These are phyloP conservation scores for Scortum barcoo DNA, from an alignment of 2,113 vertebrate genomes.

Conservation along the genomic window DNA sequence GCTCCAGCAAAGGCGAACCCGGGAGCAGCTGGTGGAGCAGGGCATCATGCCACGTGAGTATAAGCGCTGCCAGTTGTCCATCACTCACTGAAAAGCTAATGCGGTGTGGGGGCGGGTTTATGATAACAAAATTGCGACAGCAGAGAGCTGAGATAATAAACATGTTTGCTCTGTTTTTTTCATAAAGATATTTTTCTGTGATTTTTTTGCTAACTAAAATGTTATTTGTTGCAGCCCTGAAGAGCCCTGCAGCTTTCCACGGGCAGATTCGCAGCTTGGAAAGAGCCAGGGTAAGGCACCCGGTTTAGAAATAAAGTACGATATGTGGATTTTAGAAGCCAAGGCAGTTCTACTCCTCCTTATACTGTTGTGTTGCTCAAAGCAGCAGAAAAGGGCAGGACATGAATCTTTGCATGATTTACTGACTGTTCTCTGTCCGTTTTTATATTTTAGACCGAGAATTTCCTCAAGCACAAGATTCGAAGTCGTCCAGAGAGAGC, in stretches of 20 bases:
- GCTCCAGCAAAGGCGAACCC: constrained; percentile 94
- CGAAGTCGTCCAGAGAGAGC: constrained; percentile 95
- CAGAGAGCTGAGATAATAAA: constrained; percentile 29
- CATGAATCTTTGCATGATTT: not conserved
- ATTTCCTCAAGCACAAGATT: constrained; percentile 99
- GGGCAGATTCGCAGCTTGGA: constrained; percentile 99
- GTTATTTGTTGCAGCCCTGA: constrained; percentile 89
- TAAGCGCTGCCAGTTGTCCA: not conserved
- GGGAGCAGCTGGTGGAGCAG: constrained; percentile 98
- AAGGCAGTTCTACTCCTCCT: not conserved
- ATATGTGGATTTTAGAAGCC: not conserved
- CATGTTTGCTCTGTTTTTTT: constrained; percentile 6
- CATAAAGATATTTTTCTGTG: not conserved
- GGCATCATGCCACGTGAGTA: constrained; percentile 99
- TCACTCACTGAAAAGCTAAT: not conserved
- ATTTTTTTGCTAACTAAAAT: constrained; percentile 13
- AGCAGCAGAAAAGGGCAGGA: not conserved
- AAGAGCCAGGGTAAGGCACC: constrained; percentile 92
- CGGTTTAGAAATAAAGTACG: not conserved
- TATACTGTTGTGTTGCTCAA: not conserved
- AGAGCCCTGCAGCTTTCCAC: constrained; percentile 98
- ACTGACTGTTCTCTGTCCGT: not conserved
- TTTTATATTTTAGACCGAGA: constrained; percentile 90
- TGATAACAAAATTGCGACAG: constrained; percentile 22
- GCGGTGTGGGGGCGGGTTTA: constrained; percentile 18